phyloP scores from a whole-genome alignment of 2,797 vertebrate genomes.

The Falco concolor region DNA sequence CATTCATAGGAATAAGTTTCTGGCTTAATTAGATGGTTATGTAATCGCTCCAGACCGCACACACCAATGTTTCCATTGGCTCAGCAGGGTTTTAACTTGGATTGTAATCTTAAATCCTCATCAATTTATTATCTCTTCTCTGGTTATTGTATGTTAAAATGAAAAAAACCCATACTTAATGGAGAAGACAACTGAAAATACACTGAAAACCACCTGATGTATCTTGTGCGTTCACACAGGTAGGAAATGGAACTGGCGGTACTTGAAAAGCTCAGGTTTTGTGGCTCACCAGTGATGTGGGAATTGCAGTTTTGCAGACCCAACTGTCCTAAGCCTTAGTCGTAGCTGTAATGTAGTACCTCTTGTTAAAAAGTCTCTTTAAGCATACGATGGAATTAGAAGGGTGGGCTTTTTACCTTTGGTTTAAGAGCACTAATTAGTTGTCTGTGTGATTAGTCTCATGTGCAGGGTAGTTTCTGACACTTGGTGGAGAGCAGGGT shows the following conservation, averaged over 20 bases:
- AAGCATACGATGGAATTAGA: not conserved
- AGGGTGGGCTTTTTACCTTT: not conserved
- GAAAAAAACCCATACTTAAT: rapidly evolving
- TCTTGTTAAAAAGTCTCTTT: not conserved
- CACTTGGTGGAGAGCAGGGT: not conserved
- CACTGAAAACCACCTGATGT: not conserved
- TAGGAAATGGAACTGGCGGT: not conserved
- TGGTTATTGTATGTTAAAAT: not conserved
- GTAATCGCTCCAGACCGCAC: not conserved
- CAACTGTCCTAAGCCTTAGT: not conserved
- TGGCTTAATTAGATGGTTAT: slow-evolving; percentile 34
- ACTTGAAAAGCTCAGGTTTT: not conserved
- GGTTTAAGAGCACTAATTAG: not conserved
- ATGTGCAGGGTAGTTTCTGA: not conserved
- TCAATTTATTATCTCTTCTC: not conserved
- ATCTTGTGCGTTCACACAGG: rapidly evolving
- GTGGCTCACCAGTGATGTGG: not conserved
- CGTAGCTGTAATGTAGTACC: not conserved
- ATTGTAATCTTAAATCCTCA: not conserved
- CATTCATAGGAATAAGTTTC: slow-evolving; percentile 8
- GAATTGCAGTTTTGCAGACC: not conserved
- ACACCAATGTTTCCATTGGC: not conserved
- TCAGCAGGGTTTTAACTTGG: not conserved
- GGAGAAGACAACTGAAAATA: not conserved
- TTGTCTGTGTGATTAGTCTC: not conserved